Percentiles rank a stretch among this genome's conserved stretches.
These are phyloP conservation scores for Chlorospingus flavigularis DNA, from an alignment of 2,797 vertebrate genomes.

Conservation along the genomic window DNA sequence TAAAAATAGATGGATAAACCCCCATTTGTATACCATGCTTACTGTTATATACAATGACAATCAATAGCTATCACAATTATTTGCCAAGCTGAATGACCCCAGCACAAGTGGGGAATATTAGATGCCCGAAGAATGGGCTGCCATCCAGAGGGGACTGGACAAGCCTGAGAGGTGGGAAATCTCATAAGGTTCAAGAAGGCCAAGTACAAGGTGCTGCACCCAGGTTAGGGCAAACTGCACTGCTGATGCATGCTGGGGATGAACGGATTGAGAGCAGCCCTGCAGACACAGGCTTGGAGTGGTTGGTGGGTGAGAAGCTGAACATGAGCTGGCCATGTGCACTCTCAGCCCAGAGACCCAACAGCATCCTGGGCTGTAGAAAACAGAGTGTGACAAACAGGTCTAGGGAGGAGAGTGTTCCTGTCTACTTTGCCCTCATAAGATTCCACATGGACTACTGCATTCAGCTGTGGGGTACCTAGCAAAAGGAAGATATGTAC, in stretches of 20 bases:
- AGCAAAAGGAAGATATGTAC: neutral
- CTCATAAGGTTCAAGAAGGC: neutral
- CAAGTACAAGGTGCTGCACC: neutral
- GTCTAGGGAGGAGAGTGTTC: neutral
- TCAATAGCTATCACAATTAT: neutral
- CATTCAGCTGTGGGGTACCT: neutral
- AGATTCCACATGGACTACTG: neutral
- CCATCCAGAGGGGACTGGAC: neutral
- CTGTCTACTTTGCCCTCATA: neutral
- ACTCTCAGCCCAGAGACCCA: fast-evolving
- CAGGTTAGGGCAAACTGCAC: fast-evolving
- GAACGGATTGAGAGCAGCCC: neutral
- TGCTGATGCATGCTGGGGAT: neutral
- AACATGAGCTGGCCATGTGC: fast-evolving
- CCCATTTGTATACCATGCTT: fast-evolving
- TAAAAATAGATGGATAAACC: fast-evolving
- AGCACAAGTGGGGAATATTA: neutral
- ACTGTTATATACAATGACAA: neutral
- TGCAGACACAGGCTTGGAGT: fast-evolving
- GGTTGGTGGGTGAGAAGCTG: neutral
- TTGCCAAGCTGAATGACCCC: neutral
- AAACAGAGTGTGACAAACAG: neutral
- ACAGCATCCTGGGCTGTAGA: too few relatives aligned
- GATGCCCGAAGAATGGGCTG: fast-evolving
- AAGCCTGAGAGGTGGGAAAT: neutral